Evolutionary conservation across 2,888 invertebrate genomes (phyloP), one percentile per base, ranked within the genome.

Genomic region (Cantharis rustica): DNA sequence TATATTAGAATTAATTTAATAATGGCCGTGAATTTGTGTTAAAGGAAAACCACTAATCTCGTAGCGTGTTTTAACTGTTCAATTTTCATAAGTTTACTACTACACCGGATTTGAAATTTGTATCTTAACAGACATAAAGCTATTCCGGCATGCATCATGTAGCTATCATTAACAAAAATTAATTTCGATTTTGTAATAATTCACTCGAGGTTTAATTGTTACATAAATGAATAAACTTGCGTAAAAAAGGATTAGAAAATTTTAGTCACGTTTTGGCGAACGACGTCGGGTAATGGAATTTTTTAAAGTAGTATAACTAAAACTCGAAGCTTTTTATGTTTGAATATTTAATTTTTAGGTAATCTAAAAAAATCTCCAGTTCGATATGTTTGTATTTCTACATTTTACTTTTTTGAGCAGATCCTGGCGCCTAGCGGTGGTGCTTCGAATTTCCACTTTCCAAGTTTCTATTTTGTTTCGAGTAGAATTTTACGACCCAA

Each of bases 41-140:
- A 63, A 73, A 31, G 69, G 69, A 73, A 69, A 69, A 63, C 73
- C 20, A 69, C 73, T 73, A 73, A 69, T 73, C 69, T 73, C 63
- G 20, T 73, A 63, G 73, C 73, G 73, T 73, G 73, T 69, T 68
- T 63, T 61, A 64, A 61, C 73, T 15, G 61, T 61, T 73, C 68
- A 68, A 20, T 68, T 73, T 66, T 68, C 68, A 16, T 31, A 17
- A 61, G 47, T 61, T 69, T 63, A 26, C 47, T 47, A 64, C 69
- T 64, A 31, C 23, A 16, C 16, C 23, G 23, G 61, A 16, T 72
- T 63, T 63, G 11, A 63, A 16, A 16, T 16, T 20, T 13, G 63
- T 63, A 63, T 63, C 16, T 16, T 47, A 47, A 47, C 47, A 47
- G 47, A 47, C 47, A 47, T 47, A 47, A 47, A 47, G 47, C 47